Evolutionary conservation across 2,797 vertebrate species (phyloP), one percentile per base, ranked within the genome.

Genomic region (Enteromius radiatus): DNA sequence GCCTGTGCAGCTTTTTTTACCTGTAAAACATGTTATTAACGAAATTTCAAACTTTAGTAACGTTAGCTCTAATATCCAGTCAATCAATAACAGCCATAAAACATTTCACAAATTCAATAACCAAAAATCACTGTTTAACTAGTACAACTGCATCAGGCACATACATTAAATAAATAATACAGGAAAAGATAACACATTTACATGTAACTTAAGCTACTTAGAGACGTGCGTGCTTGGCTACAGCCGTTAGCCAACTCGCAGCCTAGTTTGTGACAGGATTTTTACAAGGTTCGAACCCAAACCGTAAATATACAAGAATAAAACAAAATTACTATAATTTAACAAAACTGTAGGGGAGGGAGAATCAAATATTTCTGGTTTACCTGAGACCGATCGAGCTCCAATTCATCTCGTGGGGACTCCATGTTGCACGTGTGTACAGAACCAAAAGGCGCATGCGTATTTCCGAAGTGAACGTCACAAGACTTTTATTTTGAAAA

Each of bases 1-100:
- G 95, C 95, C n/a, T 94, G 91, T 8, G 91, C 92, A 1, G 97
- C 96, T 70, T 95, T 97, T 88, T 92, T 95, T 65, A 96, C 92
- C 96, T 98, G 87, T 4, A 83, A 88, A 3, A 76, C 84, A 26
- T 0, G 52, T 0, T 33, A 65, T 1, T 15, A 19, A 23, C 4
- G 6, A 9, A 64, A 33, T 45, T 71, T 52, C 5, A 49, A 23
- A 17, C 6, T 14, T 3, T n/a, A 5, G n/a, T 33, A 33, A 33
- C n/a, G 33, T 33, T 33, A 26, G 10, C 41, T 15, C 0, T 26
- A 21, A 11, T 33, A 26, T 28, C 5, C n/a, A 17, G 49, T 31
- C 31, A 5, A 1, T 7, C 31, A 38, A 11, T 11, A 64, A 23
- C 4, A 76, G 9, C 5, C 38, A 63, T 14, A 14, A 2, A 63